Percentiles rank a stretch among this genome's conserved stretches.
Conservation (phyloP, 2,797 vertebrate genomes). For the Sarcophilus harrisii region DNA sequence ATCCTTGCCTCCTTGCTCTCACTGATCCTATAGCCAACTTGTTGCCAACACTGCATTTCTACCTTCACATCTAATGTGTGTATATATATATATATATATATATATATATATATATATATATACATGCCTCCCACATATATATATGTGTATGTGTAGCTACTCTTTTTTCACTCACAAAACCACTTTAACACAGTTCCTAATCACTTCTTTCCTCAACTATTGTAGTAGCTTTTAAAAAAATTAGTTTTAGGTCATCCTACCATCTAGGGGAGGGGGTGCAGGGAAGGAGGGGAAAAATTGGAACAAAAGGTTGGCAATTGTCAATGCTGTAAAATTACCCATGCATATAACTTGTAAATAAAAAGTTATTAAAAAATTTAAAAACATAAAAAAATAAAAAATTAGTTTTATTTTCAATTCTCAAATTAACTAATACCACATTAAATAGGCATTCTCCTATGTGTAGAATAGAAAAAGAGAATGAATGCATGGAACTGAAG, state of each 20-base stretch:
- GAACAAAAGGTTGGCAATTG: too few relatives aligned
- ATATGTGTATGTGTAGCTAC: neutral
- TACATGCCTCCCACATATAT: neutral
- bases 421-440: neutral
- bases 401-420: neutral
- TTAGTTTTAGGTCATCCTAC: too few relatives aligned
- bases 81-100: neutral
- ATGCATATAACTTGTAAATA: too few relatives aligned
- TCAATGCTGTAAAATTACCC: too few relatives aligned
- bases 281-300: too few relatives aligned
- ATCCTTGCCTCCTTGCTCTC: neutral
- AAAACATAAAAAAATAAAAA: too few relatives aligned
- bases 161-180: neutral
- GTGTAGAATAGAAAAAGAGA: neutral
- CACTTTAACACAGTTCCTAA: neutral
- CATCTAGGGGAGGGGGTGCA: too few relatives aligned
- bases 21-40: neutral
- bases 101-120: fast-evolving
- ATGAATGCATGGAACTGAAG: neutral
- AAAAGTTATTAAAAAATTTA: too few relatives aligned
- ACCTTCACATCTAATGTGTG: neutral
- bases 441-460: neutral
- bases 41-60: neutral
- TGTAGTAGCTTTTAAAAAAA: neutral
- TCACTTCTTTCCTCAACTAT: neutral